Percentiles rank a stretch among this genome's conserved stretches.
Evolutionary conservation across 2,888 invertebrate genomes (phyloP).

Genomic region (Chloroclysta siterata): DNA sequence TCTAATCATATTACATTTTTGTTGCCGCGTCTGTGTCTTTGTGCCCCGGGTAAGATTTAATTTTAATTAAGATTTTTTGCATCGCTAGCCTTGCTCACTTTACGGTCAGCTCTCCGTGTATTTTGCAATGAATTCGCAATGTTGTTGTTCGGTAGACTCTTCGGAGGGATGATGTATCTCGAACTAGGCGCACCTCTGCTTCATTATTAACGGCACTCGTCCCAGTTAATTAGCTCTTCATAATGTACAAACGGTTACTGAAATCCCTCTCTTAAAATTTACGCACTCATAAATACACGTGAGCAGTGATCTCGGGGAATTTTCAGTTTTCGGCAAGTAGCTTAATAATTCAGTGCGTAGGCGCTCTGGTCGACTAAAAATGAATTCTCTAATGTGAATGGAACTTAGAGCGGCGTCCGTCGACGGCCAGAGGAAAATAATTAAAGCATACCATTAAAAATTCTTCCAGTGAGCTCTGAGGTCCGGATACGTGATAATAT

Average conservation of each 20-base stretch:
- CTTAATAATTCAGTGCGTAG: conserved; percentile 43
- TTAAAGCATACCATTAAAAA: conserved; percentile 84
- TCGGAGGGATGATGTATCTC: conserved; percentile 19
- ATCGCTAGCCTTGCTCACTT: conserved; percentile 74
- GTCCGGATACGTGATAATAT: conserved; percentile 84
- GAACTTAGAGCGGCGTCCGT: conserved; percentile 65
- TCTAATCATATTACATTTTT: conserved; percentile 82
- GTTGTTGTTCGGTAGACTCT: conserved; percentile 16
- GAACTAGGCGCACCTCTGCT: conserved; percentile 35
- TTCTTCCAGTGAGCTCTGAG: conserved; percentile 78
- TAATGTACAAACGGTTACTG: conserved; percentile 78
- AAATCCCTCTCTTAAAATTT: conserved; percentile 74
- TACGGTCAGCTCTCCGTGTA: conserved; percentile 55
- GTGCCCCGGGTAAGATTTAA: conserved; percentile 55
- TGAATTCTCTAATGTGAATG: conserved; percentile 84
- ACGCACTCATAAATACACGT: conserved; percentile 75
- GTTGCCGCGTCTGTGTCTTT: conserved; percentile 52
- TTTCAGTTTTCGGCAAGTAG: conserved; percentile 80
- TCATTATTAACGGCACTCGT: conserved; percentile 41
- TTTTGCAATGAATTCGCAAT: conserved; percentile 22
- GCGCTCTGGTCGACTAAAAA: conserved; percentile 62
- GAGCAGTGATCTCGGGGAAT: conserved; percentile 73
- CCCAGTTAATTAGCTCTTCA: conserved; percentile 81
- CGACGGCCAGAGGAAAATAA: conserved; percentile 76
- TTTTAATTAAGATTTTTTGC: conserved; percentile 54